These are phyloP conservation scores for Meteorus sp. DNA, from an alignment of 1,140 invertebrate genomes.

Conservation along the genomic window DNA sequence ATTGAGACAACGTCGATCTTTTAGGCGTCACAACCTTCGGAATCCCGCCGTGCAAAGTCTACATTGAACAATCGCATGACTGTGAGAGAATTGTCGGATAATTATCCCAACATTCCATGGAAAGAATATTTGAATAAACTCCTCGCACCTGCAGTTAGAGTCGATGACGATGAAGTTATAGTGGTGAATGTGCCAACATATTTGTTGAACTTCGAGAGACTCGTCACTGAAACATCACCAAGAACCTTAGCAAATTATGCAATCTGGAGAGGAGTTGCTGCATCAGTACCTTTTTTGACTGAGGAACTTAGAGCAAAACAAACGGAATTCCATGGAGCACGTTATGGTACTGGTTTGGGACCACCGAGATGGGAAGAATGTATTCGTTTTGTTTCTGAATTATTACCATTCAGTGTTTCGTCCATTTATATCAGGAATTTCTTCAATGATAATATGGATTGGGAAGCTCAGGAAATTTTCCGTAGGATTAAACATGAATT, in stretches of 20 bases:
- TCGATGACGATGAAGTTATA: conserved; percentile 73
- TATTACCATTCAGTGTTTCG: conserved; percentile 72
- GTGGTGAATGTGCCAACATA: conserved; percentile 81
- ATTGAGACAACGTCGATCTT: conserved; percentile 26
- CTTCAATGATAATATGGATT: conserved; percentile 73
- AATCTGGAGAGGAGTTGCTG: conserved; percentile 49
- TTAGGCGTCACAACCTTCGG: conserved; percentile 84
- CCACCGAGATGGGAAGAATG: conserved; percentile 85
- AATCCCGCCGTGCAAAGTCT: conserved; percentile 88
- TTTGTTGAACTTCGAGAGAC: conserved; percentile 63
- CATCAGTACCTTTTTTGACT: conserved; percentile 59
- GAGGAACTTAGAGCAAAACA: conserved; percentile 72
- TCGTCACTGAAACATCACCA: conserved; percentile 58
- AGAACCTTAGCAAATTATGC: conserved; percentile 62
- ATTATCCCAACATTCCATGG: conserved; percentile 80
- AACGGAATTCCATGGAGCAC: conserved; percentile 72
- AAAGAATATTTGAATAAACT: conserved; percentile 78
- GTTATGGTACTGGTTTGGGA: conserved; percentile 74
- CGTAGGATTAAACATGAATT: no score
- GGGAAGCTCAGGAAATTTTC: no score
- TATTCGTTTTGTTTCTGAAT: conserved; percentile 70
- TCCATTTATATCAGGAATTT: conserved; percentile 69
- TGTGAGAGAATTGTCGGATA: conserved; percentile 71
- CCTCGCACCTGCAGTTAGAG: conserved; percentile 62
- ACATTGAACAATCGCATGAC: conserved; percentile 91